A percentile compares a stretch with the other conserved stretches of the same genome.
Conservation (phyloP, 2,888 invertebrate genomes). For the Leucania comma region DNA sequence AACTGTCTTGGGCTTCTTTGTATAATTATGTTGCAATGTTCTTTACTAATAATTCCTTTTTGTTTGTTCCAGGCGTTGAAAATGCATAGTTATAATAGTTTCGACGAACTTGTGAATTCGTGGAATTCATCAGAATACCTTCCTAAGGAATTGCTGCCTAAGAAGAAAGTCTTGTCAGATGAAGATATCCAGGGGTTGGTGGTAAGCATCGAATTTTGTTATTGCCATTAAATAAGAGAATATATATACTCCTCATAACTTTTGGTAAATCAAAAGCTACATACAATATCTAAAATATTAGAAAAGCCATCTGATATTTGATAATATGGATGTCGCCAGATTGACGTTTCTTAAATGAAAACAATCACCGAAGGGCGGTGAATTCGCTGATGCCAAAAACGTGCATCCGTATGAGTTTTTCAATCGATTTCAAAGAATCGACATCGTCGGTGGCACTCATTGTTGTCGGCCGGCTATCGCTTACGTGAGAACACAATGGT, state of each 20-base stretch:
- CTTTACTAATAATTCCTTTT: constrained; percentile 35
- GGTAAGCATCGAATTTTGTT: constrained; percentile 72
- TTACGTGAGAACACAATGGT: constrained; percentile 89
- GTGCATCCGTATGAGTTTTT: constrained; percentile 89
- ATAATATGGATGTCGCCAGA: constrained; percentile 66
- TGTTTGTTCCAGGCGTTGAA: constrained; percentile 81
- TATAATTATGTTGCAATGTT: background rate
- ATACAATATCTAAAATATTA: constrained; percentile 6
- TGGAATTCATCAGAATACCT: constrained; percentile 81
- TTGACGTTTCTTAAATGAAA: constrained; percentile 75
- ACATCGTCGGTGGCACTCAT: constrained; percentile 89
- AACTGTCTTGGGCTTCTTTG: background rate
- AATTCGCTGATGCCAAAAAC: constrained; percentile 89
- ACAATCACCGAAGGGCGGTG: constrained; percentile 82
- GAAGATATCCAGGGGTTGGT: constrained; percentile 77
- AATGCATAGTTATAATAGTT: constrained; percentile 76
- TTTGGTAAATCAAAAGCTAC: background rate
- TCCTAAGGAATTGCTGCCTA: constrained; percentile 79
- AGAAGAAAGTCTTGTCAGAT: constrained; percentile 77
- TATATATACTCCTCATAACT: too few relatives aligned
- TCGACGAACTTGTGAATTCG: constrained; percentile 71
- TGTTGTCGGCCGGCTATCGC: constrained; percentile 86
- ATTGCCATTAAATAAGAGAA: background rate
- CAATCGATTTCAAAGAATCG: constrained; percentile 88
- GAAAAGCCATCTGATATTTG: constrained; percentile 41